Evolutionary conservation across 2,888 invertebrate species (phyloP).

Genomic region (Heliconius charithonia): DNA sequence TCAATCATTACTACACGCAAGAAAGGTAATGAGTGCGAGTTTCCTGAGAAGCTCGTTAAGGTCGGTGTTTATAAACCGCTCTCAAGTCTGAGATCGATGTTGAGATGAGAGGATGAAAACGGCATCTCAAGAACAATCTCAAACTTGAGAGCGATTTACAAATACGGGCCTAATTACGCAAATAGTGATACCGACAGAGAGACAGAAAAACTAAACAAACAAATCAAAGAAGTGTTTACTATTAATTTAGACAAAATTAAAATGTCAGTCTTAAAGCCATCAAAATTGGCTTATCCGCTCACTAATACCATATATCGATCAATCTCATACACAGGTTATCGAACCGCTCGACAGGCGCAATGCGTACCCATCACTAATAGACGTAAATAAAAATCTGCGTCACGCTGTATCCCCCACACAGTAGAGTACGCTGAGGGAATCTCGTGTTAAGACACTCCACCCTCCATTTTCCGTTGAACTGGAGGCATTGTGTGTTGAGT

Average conservation of each 20-base stretch:
- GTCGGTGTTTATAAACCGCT: too few species aligned
- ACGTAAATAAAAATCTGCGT: not conserved
- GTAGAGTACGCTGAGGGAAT: too few species aligned
- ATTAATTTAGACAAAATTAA: conserved; percentile 9
- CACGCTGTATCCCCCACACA: too few species aligned
- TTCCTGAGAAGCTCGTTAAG: conserved; percentile 5
- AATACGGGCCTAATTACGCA: not conserved
- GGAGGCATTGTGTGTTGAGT: too few species aligned
- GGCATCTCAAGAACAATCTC: too few species aligned
- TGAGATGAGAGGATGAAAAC: too few species aligned
- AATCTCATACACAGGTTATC: conserved; percentile 38
- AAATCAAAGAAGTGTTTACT: not conserved
- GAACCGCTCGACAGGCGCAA: conserved; percentile 42
- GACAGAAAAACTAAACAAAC: not conserved
- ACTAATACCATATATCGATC: conserved; percentile 38
- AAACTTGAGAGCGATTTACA: too few species aligned
- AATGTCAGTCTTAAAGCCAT: not conserved
- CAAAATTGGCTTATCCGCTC: conserved; percentile 32
- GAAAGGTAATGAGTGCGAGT: conserved; percentile 20
- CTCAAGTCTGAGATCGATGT: too few species aligned
- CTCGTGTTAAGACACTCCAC: too few species aligned
- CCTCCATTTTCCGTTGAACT: too few species aligned
- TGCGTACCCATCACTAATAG: conserved; percentile 41
- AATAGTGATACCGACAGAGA: not conserved
- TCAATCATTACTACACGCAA: conserved; percentile 20